Evolutionary conservation across 2,888 invertebrate species (phyloP).

Genomic region (Cynaeus angustus): DNA sequence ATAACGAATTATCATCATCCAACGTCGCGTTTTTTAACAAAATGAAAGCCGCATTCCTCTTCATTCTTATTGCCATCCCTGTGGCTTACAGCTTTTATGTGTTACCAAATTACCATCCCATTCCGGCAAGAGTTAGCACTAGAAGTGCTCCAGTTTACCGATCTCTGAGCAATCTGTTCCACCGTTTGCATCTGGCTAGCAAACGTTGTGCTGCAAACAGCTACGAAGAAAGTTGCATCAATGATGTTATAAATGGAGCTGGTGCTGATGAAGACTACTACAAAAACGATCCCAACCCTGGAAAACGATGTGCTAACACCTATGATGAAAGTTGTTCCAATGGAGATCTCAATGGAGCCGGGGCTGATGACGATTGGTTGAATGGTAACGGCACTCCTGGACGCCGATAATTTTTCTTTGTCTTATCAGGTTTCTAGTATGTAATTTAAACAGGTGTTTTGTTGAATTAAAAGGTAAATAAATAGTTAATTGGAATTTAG

Average conservation of each 20-base stretch:
- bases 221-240: constrained; percentile 71
- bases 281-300: not conserved
- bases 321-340: no score
- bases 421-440: no score
- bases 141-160: constrained; percentile 37
- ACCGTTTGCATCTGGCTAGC: constrained; percentile 45
- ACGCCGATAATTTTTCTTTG: no score
- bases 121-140: constrained; percentile 17
- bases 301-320: no score
- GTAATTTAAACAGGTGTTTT: no score
- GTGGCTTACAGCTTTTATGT: constrained; percentile 33
- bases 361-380: no score
- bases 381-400: no score
- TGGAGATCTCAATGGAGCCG: no score
- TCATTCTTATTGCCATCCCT: constrained; percentile 15
- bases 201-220: constrained; percentile 66
- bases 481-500: no score
- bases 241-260: constrained; percentile 56
- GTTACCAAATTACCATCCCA: constrained; percentile 12
- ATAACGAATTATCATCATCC: no score
- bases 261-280: constrained; percentile 54
- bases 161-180: constrained; percentile 49
- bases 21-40: no score
- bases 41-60: constrained; percentile 29
- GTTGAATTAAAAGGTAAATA: no score